Evolutionary conservation across 2,797 vertebrate species (phyloP).

Genomic region (Valencia hispanica): DNA sequence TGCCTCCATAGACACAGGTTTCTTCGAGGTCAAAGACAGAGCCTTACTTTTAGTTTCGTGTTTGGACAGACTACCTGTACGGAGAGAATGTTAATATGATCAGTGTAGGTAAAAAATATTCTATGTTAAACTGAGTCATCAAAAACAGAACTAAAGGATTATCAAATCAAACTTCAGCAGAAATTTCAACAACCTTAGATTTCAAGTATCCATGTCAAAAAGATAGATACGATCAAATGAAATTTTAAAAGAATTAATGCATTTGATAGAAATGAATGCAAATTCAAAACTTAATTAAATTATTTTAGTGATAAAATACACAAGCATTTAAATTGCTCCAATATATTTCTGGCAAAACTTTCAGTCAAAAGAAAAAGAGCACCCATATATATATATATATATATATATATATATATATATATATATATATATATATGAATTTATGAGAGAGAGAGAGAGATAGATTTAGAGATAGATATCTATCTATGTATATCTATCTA

Average conservation of each 20-base stretch:
- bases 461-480: too few species aligned
- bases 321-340: neutral
- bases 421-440: too few species aligned
- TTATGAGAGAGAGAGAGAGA: too few species aligned
- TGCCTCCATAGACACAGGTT: conserved; percentile 91
- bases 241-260: neutral
- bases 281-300: neutral
- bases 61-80: conserved; percentile 82
- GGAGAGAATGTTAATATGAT: conserved; percentile 32
- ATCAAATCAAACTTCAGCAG: neutral
- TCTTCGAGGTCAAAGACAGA: conserved; percentile 81
- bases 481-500: too few species aligned
- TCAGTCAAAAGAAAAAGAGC: neutral
- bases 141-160: neutral
- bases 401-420: too few species aligned
- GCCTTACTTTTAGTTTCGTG: conserved; percentile 88
- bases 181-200: neutral
- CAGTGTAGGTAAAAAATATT: conserved; percentile 3
- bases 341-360: neutral
- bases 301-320: neutral
- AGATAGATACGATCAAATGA: neutral
- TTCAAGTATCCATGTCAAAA: too few species aligned
- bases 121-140: neutral
- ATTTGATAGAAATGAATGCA: neutral
- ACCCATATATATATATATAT: neutral